Conservation (phyloP, 2,888 invertebrate species). For the Leptodirus hochenwartii region DNA sequence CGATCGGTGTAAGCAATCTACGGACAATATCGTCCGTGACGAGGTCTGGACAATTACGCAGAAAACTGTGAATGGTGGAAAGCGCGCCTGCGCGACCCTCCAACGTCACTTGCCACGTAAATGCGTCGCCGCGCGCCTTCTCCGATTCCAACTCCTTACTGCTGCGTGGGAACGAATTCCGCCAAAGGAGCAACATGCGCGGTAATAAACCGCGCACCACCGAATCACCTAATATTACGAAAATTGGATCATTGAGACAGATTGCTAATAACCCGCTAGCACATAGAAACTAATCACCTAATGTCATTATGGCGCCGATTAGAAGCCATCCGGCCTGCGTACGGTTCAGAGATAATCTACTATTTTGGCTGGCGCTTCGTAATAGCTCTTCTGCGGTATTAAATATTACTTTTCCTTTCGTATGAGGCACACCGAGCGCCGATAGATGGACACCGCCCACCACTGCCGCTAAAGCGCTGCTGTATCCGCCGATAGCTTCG, state of each 20-base stretch:
- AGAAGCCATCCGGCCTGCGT: slow-evolving; percentile 97
- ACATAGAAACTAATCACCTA: too few species aligned
- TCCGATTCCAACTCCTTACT: slow-evolving; percentile 94
- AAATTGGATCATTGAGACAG: too few species aligned
- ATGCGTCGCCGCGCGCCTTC: slow-evolving; percentile 87
- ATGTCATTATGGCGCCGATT: slow-evolving; percentile 89
- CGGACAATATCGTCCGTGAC: slow-evolving; percentile 84
- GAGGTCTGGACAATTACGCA: slow-evolving; percentile 78
- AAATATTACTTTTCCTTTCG: slow-evolving; percentile 93
- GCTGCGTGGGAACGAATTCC: slow-evolving; percentile 93
- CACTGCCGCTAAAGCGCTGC: slow-evolving; percentile 84
- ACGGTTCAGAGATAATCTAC: slow-evolving; percentile 80
- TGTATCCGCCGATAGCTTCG: slow-evolving; percentile 78
- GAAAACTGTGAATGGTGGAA: slow-evolving; percentile 86
- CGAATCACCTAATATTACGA: slow-evolving; percentile 67
- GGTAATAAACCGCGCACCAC: slow-evolving; percentile 86
- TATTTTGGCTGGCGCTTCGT: slow-evolving; percentile 91
- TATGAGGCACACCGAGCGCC: slow-evolving; percentile 88
- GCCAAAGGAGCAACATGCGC: slow-evolving; percentile 86
- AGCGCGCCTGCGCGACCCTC: slow-evolving; percentile 93
- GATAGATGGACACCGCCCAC: slow-evolving; percentile 81
- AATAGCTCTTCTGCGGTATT: slow-evolving; percentile 93
- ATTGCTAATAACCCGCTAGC: too few species aligned
- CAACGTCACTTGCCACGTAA: slow-evolving; percentile 97
- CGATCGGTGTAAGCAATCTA: slow-evolving; percentile 76